phyloP scores from a whole-genome alignment of 2,888 invertebrate species.

The Conomelus anceps region DNA sequence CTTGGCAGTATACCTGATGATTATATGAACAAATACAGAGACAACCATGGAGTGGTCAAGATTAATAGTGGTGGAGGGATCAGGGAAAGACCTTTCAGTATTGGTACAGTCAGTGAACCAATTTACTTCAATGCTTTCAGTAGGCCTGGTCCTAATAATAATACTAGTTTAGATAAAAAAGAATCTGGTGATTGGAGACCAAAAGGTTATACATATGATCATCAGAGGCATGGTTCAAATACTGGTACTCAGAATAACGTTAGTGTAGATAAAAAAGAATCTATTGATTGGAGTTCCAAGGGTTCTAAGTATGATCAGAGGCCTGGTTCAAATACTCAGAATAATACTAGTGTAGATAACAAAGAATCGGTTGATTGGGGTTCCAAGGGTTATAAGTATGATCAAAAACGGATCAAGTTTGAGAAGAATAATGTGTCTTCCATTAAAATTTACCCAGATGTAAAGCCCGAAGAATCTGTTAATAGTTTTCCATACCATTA shows the following conservation, averaged over 20 bases:
- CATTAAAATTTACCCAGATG: neutral
- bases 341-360: neutral
- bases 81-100: neutral
- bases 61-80: neutral
- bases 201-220: neutral
- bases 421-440: neutral
- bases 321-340: neutral
- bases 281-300: neutral
- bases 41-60: neutral
- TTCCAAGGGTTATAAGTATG: neutral
- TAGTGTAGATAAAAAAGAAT: neutral
- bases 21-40: neutral
- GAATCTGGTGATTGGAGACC: neutral
- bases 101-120: neutral
- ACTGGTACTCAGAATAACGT: neutral
- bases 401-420: neutral
- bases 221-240: too few relatives aligned
- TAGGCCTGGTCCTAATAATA: neutral
- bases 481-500: neutral
- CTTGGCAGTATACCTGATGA: neutral
- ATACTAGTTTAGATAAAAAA: neutral
- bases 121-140: neutral
- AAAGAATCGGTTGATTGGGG: neutral
- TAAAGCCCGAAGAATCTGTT: neutral
- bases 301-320: too few relatives aligned